Conservation (phyloP, 2,888 invertebrate species). For the Harpalus rubripes region DNA sequence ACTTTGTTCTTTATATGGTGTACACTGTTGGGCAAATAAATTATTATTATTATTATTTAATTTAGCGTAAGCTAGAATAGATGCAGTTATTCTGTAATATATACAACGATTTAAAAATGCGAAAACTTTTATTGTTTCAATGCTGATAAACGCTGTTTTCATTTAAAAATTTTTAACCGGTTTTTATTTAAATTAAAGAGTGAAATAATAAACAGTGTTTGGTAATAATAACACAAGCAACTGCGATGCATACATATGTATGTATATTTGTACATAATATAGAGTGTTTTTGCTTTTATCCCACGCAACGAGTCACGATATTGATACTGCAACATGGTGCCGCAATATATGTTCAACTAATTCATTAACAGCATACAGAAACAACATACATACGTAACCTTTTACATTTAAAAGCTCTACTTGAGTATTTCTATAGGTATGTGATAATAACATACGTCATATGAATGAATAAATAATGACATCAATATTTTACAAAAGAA, state of each 20-base stretch:
- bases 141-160: slow-evolving; percentile 6
- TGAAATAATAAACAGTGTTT: slow-evolving; percentile 19
- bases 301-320: neutral
- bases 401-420: slow-evolving; percentile 11
- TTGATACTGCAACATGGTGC: neutral
- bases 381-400: slow-evolving; percentile 1
- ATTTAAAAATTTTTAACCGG: slow-evolving; percentile 1
- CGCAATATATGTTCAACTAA: neutral
- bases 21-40: too few relatives aligned
- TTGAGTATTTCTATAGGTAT: slow-evolving; percentile 5
- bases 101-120: too few relatives aligned
- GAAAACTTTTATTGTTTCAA: neutral
- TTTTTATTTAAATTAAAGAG: slow-evolving; percentile 11
- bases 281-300: neutral
- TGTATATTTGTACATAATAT: neutral
- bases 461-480: slow-evolving; percentile 42
- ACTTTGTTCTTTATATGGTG: too few relatives aligned
- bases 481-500: slow-evolving; percentile 16
- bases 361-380: slow-evolving; percentile 28
- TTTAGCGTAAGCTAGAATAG: too few relatives aligned
- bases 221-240: neutral
- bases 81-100: too few relatives aligned
- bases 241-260: neutral
- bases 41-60: too few relatives aligned
- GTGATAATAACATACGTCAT: slow-evolving; percentile 33